Percentiles rank a stretch among this genome's conserved stretches.
These are phyloP conservation scores for Aelia acuminata DNA, from an alignment of 2,888 invertebrate genomes.

Conservation along the genomic window DNA sequence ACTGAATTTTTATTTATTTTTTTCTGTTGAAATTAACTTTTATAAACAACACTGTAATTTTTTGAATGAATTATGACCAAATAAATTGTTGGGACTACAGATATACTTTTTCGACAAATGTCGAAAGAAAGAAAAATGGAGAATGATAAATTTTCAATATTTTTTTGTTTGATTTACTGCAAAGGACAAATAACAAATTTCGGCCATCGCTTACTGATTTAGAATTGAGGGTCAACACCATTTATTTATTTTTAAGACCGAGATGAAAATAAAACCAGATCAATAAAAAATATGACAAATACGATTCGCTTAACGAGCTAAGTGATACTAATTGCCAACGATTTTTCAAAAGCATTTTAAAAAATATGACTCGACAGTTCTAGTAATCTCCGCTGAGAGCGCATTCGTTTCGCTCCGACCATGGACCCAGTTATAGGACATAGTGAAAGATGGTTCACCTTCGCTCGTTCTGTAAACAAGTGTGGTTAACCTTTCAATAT, in stretches of 20 bases:
- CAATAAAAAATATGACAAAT: slow-evolving; percentile 13
- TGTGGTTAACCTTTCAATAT: slow-evolving; percentile 19
- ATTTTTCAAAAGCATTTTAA: slow-evolving; percentile 3
- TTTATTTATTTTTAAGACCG: not conserved
- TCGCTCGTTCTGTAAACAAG: not conserved
- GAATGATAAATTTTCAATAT: not conserved
- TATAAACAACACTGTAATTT: too few species aligned
- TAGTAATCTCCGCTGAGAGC: not conserved
- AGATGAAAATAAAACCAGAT: not conserved
- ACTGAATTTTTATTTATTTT: too few species aligned
- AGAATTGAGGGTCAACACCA: not conserved
- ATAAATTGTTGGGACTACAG: too few species aligned
- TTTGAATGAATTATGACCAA: too few species aligned
- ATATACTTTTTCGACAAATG: too few species aligned
- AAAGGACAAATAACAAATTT: not conserved
- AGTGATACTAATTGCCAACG: not conserved
- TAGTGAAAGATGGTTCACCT: slow-evolving; percentile 33
- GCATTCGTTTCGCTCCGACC: not conserved
- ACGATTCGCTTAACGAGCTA: not conserved
- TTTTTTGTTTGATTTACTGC: not conserved
- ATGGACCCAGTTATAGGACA: slow-evolving; percentile 29
- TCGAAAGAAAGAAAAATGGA: too few species aligned
- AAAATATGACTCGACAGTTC: not conserved
- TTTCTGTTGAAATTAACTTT: too few species aligned
- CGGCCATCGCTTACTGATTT: not conserved